A percentile compares a stretch with the other conserved stretches of the same genome.
Conservation (phyloP, 2,888 invertebrate species). For the Aethes cnicana region DNA sequence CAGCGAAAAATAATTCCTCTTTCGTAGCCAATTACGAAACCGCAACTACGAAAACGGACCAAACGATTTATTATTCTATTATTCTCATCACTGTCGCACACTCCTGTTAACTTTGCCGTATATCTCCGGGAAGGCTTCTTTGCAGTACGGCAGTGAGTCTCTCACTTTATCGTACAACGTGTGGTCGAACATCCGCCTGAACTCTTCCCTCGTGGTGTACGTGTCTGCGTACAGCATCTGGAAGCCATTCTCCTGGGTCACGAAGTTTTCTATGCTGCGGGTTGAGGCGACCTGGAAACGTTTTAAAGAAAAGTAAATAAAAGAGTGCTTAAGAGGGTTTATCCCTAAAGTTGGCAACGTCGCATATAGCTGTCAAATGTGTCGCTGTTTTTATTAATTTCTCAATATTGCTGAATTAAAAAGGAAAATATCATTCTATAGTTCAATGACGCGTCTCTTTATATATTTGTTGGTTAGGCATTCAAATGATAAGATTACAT, state of each 20-base stretch:
- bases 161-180: slow-evolving; percentile 86
- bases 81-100: slow-evolving; percentile 77
- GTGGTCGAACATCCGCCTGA: slow-evolving; percentile 91
- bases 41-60: too few relatives aligned
- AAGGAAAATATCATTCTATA: too few relatives aligned
- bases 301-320: not conserved
- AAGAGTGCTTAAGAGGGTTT: too few relatives aligned
- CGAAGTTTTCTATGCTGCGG: slow-evolving; percentile 86
- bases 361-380: too few relatives aligned
- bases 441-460: too few relatives aligned
- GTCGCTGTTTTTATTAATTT: too few relatives aligned
- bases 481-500: too few relatives aligned
- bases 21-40: too few relatives aligned
- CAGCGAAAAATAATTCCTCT: too few relatives aligned
- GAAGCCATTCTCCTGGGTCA: slow-evolving; percentile 85
- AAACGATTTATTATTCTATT: not conserved
- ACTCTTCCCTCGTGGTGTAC: slow-evolving; percentile 88
- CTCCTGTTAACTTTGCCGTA: slow-evolving; percentile 87
- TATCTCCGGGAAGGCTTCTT: slow-evolving; percentile 89
- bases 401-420: too few relatives aligned
- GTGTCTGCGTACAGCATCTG: slow-evolving; percentile 94
- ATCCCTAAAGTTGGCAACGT: too few relatives aligned
- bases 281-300: slow-evolving; percentile 79
- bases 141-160: slow-evolving; percentile 79
- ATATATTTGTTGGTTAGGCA: too few relatives aligned